Evolutionary conservation across 1,140 invertebrate genomes (phyloP).

Genomic region (Aphidius gifuensis): DNA sequence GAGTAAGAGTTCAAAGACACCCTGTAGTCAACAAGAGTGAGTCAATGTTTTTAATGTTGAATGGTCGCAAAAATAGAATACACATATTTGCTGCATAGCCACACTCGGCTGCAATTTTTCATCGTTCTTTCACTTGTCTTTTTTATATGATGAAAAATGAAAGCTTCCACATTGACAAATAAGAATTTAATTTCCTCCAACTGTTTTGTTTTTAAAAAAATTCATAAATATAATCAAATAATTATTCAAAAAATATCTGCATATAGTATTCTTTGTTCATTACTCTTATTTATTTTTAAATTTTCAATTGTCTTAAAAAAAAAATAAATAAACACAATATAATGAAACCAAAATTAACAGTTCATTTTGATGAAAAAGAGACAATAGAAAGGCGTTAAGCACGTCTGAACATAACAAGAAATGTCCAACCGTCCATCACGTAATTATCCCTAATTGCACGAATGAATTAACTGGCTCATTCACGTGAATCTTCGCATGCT

Average conservation of each 20-base stretch:
- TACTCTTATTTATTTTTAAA: no score
- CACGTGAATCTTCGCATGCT: constrained; percentile 11
- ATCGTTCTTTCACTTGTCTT: not conserved
- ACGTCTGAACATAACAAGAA: constrained; percentile 23
- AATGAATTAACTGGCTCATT: constrained; percentile 31
- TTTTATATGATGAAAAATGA: not conserved
- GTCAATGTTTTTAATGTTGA: constrained; percentile 46
- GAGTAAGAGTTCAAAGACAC: constrained; percentile 44
- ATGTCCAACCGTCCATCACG: constrained; percentile 26
- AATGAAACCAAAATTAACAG: not conserved
- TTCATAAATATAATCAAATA: no score
- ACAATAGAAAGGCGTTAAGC: constrained; percentile 20
- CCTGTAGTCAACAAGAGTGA: constrained; percentile 31
- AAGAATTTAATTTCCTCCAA: no score
- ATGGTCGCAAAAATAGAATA: constrained; percentile 41
- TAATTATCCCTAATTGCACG: constrained; percentile 32
- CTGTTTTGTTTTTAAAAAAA: no score
- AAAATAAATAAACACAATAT: not conserved
- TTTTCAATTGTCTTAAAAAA: no score
- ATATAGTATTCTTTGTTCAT: no score
- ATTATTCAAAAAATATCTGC: no score
- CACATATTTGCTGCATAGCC: constrained; percentile 27
- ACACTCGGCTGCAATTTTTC: constrained; percentile 9
- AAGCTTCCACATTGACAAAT: no score
- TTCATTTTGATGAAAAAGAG: not conserved